Base-by-base conservation (phyloP, 2,888 invertebrate species). In the Apamea anceps region DNA sequence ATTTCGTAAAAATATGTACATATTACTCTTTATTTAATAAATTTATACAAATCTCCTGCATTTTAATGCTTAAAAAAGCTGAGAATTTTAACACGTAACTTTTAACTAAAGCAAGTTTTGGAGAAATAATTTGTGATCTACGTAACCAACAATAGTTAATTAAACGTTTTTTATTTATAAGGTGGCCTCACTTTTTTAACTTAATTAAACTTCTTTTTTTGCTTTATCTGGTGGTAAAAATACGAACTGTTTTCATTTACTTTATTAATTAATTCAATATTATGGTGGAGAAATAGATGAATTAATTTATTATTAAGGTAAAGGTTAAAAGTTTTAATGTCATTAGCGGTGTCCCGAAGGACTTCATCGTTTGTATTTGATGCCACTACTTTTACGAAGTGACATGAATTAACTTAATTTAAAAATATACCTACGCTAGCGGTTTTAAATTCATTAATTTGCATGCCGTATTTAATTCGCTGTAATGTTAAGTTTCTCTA, bases 131-230 rank as follows among this genome's bases (percentile, higher is more conserved):
- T 62, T 32, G 63, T 66, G 32, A 25, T 57, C 71, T 78, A 71
- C 10, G 37, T 67, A 28, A 63, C 72, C 28, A 42, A 74, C 65
- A 76, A 54, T 60, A 21, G 12, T 85, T 82, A 63, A 72, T 82
- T 82, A 82, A 85, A 70, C 57, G 65, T 66, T n/a, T n/a, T n/a
- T n/a, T n/a, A n/a, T n/a, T n/a, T 66, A 72, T 18, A 13, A 42
- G n/a, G 66, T 54, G 48, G 62, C 75, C 25, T 48, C 8, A 12
- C 32, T 73, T 77, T 54, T 65, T 42, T 15, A n/a, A 32, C 37
- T 81, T 78, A 57, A 85, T 85, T 81, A 81, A 85, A 72, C n/a
- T 37, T 72, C 4, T 32, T n/a, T 51, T 32, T 45, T n/a, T 15
- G 48, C 51, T 10, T 0, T 72, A 32, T 60, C n/a, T 32, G 15